A percentile compares a stretch with the other conserved stretches of the same genome.
phyloP scores from a whole-genome alignment of 1,140 invertebrate species.

The Apis cerana region DNA sequence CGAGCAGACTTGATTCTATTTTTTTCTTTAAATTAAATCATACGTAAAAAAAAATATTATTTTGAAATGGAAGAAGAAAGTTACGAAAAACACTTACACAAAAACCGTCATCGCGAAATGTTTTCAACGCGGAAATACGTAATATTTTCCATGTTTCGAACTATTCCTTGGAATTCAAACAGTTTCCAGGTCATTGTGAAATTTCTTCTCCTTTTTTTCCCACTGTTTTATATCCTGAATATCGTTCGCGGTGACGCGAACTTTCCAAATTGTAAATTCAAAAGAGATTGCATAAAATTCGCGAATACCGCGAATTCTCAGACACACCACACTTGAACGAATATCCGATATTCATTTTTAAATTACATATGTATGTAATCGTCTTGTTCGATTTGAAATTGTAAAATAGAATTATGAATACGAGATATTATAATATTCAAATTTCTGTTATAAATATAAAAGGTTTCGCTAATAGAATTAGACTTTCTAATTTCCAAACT shows the following conservation, averaged over 20 bases:
- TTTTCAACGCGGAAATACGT: not conserved
- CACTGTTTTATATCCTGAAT: not conserved
- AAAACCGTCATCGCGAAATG: not conserved
- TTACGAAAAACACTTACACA: not conserved
- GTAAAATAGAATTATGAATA: too few species aligned
- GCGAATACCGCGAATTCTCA: not conserved
- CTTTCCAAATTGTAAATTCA: conserved; percentile 24
- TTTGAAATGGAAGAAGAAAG: not conserved
- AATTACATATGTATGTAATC: not conserved
- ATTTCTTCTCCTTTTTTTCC: not conserved
- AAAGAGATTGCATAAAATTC: conserved; percentile 16
- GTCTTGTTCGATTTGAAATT: not conserved
- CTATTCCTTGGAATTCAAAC: not conserved
- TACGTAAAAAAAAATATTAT: too few species aligned
- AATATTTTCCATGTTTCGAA: not conserved
- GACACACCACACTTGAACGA: not conserved
- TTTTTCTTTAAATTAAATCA: too few species aligned
- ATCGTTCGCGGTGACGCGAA: not conserved
- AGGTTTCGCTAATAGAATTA: not conserved
- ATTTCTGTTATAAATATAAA: not conserved
- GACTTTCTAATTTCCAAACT: not conserved
- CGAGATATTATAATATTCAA: not conserved
- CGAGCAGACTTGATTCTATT: too few species aligned
- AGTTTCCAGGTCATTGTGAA: not conserved
- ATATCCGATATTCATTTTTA: too few species aligned